phyloP scores from a whole-genome alignment of 2,888 invertebrate genomes.

The Drosophila multiciliata region DNA sequence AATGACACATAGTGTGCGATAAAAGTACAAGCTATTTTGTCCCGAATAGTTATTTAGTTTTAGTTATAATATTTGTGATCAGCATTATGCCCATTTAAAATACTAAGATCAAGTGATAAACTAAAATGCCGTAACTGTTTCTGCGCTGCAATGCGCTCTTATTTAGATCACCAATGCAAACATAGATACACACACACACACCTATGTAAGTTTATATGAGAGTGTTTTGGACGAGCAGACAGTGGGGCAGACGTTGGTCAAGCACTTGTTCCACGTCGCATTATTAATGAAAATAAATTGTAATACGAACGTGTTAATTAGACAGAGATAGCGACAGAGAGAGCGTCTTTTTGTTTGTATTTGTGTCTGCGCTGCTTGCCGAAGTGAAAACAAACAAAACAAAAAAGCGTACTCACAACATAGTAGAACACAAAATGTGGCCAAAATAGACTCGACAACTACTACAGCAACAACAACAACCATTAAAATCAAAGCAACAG shows the following conservation, averaged over 20 bases:
- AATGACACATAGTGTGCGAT: background rate
- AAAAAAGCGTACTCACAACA: conserved; percentile 33
- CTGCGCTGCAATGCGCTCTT: conserved; percentile 45
- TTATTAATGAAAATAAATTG: conserved; percentile 78
- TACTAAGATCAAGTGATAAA: conserved; percentile 35
- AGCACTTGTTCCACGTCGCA: conserved; percentile 64
- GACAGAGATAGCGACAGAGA: conserved; percentile 34
- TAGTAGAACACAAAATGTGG: conserved; percentile 47
- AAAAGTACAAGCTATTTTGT: background rate
- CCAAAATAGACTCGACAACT: conserved; percentile 46
- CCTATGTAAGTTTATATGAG: background rate
- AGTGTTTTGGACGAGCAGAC: conserved; percentile 10
- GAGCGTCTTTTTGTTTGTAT: conserved; percentile 29
- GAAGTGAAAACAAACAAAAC: conserved; percentile 61
- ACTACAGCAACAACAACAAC: conserved; percentile 17
- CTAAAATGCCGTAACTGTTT: conserved; percentile 68
- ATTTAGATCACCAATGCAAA: conserved; percentile 48
- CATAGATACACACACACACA: conserved; percentile 9
- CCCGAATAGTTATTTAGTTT: background rate
- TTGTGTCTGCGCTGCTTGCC: conserved; percentile 34
- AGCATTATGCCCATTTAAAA: conserved; percentile 21
- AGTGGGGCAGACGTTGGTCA: conserved; percentile 31
- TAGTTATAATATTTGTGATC: conserved; percentile 10
- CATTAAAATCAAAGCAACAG: conserved; percentile 20
- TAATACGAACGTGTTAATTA: conserved; percentile 74